Evolutionary conservation across 2,888 invertebrate species (phyloP).

Genomic region (Phyto melanocephala): DNA sequence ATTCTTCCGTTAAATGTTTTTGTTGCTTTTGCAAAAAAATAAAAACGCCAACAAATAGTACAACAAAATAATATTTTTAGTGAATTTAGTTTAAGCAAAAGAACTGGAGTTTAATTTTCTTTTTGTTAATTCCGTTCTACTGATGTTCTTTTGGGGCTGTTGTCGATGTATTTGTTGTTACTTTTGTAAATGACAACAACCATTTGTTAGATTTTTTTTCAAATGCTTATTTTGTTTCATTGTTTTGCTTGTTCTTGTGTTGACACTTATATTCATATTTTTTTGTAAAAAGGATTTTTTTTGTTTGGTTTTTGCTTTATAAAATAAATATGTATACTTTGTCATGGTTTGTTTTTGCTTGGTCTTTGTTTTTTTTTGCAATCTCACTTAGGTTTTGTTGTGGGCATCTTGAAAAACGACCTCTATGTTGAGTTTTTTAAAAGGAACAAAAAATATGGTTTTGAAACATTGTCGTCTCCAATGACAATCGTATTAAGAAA

Average conservation of each 20-base stretch:
- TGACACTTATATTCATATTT: slow-evolving; percentile 48
- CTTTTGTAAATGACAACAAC: slow-evolving; percentile 30
- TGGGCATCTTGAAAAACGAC: slow-evolving; percentile 46
- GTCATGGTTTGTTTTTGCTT: slow-evolving; percentile 18
- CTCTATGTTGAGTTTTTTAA: slow-evolving; percentile 42
- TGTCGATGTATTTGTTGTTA: neutral
- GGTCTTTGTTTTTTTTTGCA: slow-evolving; percentile 26
- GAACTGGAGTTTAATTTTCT: slow-evolving; percentile 1
- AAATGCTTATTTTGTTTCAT: slow-evolving; percentile 19
- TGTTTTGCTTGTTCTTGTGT: slow-evolving; percentile 50
- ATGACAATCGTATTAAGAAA: slow-evolving; percentile 34
- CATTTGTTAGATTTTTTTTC: slow-evolving; percentile 38
- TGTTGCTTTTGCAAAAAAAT: neutral
- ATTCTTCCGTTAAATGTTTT: slow-evolving; percentile 57
- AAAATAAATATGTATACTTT: neutral
- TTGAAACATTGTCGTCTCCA: slow-evolving; percentile 13
- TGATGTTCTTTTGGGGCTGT: slow-evolving; percentile 30
- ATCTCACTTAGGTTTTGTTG: slow-evolving; percentile 40
- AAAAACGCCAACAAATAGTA: neutral
- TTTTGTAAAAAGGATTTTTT: slow-evolving; percentile 17
- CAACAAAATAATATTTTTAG: slow-evolving; percentile 38
- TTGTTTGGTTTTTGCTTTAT: slow-evolving; percentile 1
- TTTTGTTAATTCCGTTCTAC: slow-evolving; percentile 23
- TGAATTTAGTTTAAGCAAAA: slow-evolving; percentile 7
- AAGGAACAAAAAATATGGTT: slow-evolving; percentile 37